These are phyloP conservation scores for Spialia ferax DNA, from an alignment of 2,888 invertebrate species.

Conservation along the genomic window DNA sequence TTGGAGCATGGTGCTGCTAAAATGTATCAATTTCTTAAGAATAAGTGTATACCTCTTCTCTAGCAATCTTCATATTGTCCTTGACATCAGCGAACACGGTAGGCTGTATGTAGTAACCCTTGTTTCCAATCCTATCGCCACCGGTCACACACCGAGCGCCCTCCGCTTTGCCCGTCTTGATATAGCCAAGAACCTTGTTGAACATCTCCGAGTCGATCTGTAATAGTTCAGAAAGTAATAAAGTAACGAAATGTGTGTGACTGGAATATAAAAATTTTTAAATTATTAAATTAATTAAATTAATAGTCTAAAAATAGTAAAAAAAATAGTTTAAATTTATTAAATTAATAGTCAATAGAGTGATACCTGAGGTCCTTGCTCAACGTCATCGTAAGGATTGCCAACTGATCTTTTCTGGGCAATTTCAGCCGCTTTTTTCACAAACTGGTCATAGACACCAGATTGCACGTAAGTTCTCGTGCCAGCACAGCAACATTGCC, in stretches of 20 bases:
- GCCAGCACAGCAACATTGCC: slow-evolving; percentile 89
- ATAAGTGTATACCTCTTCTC: slow-evolving; percentile 95
- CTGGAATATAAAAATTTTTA: too few species aligned
- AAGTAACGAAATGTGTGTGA: too few species aligned
- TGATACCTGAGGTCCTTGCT: slow-evolving; percentile 96
- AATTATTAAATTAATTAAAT: too few species aligned
- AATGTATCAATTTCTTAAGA: too few species aligned
- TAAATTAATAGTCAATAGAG: too few species aligned
- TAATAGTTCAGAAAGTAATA: too few species aligned
- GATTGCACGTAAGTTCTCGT: slow-evolving; percentile 96
- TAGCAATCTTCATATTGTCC: slow-evolving; percentile 92
- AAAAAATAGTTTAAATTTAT: too few species aligned
- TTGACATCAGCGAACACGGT: slow-evolving; percentile 93
- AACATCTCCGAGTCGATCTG: slow-evolving; percentile 79
- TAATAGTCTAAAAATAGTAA: too few species aligned
- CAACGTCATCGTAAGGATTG: slow-evolving; percentile 91
- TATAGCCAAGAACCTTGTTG: slow-evolving; percentile 91
- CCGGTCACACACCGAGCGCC: slow-evolving; percentile 94
- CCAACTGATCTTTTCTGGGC: slow-evolving; percentile 92
- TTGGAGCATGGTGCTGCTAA: too few species aligned
- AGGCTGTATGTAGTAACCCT: slow-evolving; percentile 93
- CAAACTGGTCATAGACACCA: slow-evolving; percentile 94
- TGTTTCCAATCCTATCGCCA: slow-evolving; percentile 89
- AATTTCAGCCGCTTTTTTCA: slow-evolving; percentile 90
- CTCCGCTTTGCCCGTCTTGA: slow-evolving; percentile 91